These are phyloP conservation scores for Nephila pilipes DNA, from an alignment of 1,140 invertebrate genomes.

Conservation along the genomic window DNA sequence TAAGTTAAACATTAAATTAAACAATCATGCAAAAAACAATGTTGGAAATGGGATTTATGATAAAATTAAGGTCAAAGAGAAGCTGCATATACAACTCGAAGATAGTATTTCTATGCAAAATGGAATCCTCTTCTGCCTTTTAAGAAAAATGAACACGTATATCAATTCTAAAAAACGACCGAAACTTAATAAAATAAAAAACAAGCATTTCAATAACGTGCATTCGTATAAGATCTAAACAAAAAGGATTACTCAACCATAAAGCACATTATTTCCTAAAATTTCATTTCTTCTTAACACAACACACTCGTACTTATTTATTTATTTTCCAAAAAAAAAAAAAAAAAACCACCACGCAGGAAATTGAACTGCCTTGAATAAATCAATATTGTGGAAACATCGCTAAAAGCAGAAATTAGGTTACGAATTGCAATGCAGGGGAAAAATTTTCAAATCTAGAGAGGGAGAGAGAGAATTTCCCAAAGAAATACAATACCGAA, in stretches of 20 bases:
- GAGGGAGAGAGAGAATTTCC: not conserved
- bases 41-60: too few relatives aligned
- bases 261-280: not conserved
- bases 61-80: too few relatives aligned
- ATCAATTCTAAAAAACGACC: not conserved
- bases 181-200: too few relatives aligned
- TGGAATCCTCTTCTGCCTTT: not conserved
- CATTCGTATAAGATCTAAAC: not conserved
- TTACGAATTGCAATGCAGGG: not conserved
- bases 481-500: not conserved
- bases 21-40: too few relatives aligned
- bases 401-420: slow-evolving; percentile 14
- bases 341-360: too few relatives aligned
- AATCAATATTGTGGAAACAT: not conserved
- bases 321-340: not conserved
- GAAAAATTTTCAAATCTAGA: not conserved
- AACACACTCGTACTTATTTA: not conserved
- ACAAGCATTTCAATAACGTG: not conserved
- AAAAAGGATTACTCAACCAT: not conserved
- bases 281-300: not conserved
- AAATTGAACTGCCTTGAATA: slow-evolving; percentile 9
- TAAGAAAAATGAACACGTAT: not conserved
- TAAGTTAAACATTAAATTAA: too few relatives aligned
- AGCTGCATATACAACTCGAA: too few relatives aligned
- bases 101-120: not conserved